Conservation (phyloP, 1,140 invertebrate species). For the Chymomyza costata region DNA sequence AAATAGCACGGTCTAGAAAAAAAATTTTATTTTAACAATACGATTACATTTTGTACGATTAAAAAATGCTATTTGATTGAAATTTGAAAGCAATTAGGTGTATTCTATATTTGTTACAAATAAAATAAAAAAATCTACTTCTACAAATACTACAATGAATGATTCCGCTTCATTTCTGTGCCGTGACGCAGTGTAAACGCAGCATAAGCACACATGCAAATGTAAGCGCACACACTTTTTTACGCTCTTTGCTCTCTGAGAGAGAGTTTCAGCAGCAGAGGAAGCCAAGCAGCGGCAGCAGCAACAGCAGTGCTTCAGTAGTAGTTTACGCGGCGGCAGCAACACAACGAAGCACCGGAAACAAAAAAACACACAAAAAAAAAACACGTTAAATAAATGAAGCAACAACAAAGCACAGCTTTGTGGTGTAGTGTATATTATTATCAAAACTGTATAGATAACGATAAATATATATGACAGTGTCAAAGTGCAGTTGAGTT, state of each 20-base stretch:
- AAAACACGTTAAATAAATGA: slow-evolving; percentile 13
- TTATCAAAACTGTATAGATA: no score
- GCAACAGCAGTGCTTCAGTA: slow-evolving; percentile 39
- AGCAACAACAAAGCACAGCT: not conserved
- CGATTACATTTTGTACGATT: no score
- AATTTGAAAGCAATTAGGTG: no score
- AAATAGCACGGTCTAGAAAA: no score
- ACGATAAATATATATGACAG: no score
- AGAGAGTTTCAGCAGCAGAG: not conserved
- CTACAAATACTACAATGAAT: not conserved
- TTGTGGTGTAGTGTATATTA: slow-evolving; percentile 10
- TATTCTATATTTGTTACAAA: no score
- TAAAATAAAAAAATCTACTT: not conserved
- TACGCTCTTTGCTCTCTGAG: not conserved
- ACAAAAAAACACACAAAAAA: slow-evolving; percentile 11
- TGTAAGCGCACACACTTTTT: not conserved
- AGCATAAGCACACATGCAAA: no score
- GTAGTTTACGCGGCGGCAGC: slow-evolving; percentile 69
- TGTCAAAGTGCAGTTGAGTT: no score
- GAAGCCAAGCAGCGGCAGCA: slow-evolving; percentile 1
- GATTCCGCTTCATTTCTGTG: not conserved
- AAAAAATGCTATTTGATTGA: no score
- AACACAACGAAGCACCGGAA: slow-evolving; percentile 48
- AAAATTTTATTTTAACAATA: no score
- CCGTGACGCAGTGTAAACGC: not conserved